Evolutionary conservation across 2,888 invertebrate species (phyloP), one percentile per base, ranked within the genome.

Genomic region (Gnatocerus cornutus): DNA sequence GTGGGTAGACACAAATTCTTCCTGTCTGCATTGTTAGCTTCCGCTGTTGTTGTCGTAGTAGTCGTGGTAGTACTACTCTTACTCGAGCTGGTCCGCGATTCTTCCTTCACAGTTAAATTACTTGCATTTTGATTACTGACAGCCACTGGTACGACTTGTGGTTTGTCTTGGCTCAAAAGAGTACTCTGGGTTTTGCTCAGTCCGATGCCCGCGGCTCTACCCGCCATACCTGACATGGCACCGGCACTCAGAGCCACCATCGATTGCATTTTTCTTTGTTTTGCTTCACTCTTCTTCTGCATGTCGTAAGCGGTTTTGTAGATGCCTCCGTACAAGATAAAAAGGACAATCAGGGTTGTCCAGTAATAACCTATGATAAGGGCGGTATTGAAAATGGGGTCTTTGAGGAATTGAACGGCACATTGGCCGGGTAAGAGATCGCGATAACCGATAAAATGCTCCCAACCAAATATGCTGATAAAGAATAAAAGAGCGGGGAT

Each of bases 381-480:
- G 56, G 98, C 94, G 75, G 98, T 98, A 84, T 99, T 99, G 84
- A 99, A 98, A 61, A 98, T 91, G 0, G 98, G 97, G 84, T 99
- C 97, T 84, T 97, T 97, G 71, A 99, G 89, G 86, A 99, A 99
- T 85, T 99, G 98, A 10, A 99, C 98, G 65, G 96, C 94, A 83
- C 98, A 99, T 85, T 96, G 93, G 0, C 94, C 94, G 9, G 94
- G 94, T 77, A 90, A 87, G 59, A 98, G 88, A 78, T 97, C 96
- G 70, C 98, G 88, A 81, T 92, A 94, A 13, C 98, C 98, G 48
- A 97, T 94, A 81, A 99, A 99, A 84, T 97, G 97, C 82, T 98
- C 98, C 98, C 99, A 99, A 45, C 99, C 99, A 82, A 99, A 98
- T 76, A 99, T 99, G 72, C 97, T 97, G 74, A 97, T 96, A 85